Percentiles rank a stretch among this genome's conserved stretches.
phyloP scores from a whole-genome alignment of 2,113 vertebrate genomes.

The Istiophorus platypterus region DNA sequence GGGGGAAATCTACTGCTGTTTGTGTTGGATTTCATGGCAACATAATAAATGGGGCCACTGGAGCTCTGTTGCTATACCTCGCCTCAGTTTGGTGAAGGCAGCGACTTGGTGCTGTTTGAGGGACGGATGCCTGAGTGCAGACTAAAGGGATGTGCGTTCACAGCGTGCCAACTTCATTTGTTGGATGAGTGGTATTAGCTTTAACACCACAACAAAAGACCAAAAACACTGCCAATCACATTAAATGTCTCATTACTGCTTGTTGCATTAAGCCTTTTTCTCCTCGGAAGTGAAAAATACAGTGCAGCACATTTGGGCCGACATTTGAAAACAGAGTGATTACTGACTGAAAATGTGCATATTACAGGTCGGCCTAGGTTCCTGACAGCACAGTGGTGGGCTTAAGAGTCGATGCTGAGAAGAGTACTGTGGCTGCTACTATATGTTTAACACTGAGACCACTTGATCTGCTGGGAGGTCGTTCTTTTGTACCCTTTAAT shows the following conservation, averaged over 20 bases:
- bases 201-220: constrained; percentile 23
- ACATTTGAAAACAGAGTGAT: constrained; percentile 13
- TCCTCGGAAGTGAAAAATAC: not conserved
- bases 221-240: not conserved
- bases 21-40: constrained; percentile 36
- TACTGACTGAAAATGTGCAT: not conserved
- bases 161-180: constrained; percentile 30
- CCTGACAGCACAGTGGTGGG: not conserved
- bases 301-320: not conserved
- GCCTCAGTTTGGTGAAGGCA: constrained; percentile 19
- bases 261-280: constrained; percentile 21
- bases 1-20: constrained; percentile 35
- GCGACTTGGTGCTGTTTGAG: not conserved
- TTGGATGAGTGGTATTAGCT: constrained; percentile 5
- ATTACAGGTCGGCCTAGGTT: not conserved
- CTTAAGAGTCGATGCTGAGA: not conserved
- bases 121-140: constrained; percentile 19
- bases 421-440: not conserved
- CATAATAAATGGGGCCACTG: constrained; percentile 45
- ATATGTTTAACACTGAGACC: not conserved
- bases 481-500: not conserved
- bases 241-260: constrained; percentile 35
- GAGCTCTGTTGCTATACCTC: constrained; percentile 18
- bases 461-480: not conserved
- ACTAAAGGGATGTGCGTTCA: constrained; percentile 43